phyloP scores from a whole-genome alignment of 1,140 invertebrate species.

The Pentalonia nigronervosa region DNA sequence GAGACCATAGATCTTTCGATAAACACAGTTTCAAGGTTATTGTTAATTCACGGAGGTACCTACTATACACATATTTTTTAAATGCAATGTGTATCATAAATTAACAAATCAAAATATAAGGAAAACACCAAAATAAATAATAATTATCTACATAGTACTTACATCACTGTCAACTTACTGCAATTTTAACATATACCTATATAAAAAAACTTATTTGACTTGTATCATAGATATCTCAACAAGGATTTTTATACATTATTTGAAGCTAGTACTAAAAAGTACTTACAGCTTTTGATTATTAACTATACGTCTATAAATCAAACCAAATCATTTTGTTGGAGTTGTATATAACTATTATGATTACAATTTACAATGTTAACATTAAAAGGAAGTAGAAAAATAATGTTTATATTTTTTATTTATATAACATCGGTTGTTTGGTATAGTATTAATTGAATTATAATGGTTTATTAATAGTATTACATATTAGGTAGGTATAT shows the following conservation, averaged over 20 bases:
- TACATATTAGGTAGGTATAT: neutral
- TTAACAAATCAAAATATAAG: neutral
- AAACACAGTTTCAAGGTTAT: neutral
- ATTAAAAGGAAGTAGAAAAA: neutral
- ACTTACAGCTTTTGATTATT: neutral
- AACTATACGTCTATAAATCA: neutral
- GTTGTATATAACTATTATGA: neutral
- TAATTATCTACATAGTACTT: neutral
- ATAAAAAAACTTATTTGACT: neutral
- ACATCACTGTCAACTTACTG: neutral
- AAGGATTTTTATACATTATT: neutral
- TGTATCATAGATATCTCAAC: neutral
- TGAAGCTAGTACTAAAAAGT: too few species aligned
- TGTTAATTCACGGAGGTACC: neutral
- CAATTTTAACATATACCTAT: neutral
- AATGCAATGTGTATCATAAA: neutral
- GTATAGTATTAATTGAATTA: neutral
- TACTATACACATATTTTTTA: neutral
- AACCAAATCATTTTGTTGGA: neutral
- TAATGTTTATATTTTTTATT: neutral
- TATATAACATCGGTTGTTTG: neutral
- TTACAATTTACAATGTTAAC: neutral
- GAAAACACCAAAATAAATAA: neutral
- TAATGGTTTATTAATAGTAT: neutral
- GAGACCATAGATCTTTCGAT: neutral